phyloP scores from a whole-genome alignment of 2,113 vertebrate species.

The Pterocles burchelli region DNA sequence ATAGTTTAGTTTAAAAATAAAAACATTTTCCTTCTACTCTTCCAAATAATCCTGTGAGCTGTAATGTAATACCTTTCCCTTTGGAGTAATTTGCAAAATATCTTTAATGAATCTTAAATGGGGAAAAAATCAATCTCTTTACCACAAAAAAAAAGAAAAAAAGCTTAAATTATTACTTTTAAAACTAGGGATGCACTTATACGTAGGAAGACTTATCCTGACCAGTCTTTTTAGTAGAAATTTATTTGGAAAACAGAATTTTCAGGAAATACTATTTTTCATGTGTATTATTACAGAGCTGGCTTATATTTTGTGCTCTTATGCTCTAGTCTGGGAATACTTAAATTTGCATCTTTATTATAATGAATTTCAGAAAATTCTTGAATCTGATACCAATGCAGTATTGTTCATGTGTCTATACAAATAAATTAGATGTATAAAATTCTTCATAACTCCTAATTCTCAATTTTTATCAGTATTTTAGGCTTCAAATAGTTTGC shows the following conservation, averaged over 20 bases:
- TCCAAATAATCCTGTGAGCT: background rate
- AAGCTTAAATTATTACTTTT: background rate
- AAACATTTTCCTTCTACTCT: background rate
- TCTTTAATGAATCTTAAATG: background rate
- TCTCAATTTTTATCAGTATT: background rate
- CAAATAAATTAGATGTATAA: background rate
- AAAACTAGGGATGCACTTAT: background rate
- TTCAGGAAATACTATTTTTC: background rate
- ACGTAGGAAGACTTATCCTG: background rate
- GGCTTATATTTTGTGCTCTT: background rate
- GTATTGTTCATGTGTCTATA: background rate
- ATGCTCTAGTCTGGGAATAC: background rate
- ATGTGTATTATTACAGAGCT: background rate
- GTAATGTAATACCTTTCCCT: background rate
- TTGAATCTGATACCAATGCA: background rate
- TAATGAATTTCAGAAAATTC: background rate
- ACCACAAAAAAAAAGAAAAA: background rate
- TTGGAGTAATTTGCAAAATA: background rate
- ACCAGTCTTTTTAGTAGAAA: background rate
- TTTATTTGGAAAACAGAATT: background rate
- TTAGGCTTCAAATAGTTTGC: background rate
- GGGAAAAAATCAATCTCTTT: background rate
- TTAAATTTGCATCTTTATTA: background rate
- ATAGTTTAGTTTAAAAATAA: background rate
- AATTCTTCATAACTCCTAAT: background rate